A percentile compares a stretch with the other conserved stretches of the same genome.
Evolutionary conservation across 2,113 vertebrate genomes (phyloP).

Genomic region (Esox niger): DNA sequence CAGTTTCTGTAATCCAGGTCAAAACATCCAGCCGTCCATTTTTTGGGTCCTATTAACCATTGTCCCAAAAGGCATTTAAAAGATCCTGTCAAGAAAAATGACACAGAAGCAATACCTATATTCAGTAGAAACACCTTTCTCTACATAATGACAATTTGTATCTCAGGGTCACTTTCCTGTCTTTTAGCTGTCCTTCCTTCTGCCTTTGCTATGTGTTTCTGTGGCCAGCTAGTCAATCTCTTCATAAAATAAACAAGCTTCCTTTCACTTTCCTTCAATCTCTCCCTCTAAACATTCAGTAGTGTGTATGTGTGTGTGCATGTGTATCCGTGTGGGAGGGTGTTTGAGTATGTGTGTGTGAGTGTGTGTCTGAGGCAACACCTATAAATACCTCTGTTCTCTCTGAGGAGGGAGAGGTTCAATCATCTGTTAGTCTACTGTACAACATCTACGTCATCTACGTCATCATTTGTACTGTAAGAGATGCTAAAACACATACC

Average conservation of each 20-base stretch:
- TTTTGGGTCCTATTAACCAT: no score
- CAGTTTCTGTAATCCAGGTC: no score
- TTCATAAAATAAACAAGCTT: constrained; percentile 8
- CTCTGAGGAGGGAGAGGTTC: constrained; percentile 41
- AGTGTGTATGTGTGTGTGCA: constrained; percentile 41
- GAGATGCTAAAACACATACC: constrained; percentile 6
- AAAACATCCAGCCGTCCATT: no score
- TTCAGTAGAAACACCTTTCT: no score
- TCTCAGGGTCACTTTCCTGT: no score
- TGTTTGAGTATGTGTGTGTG: constrained; percentile 35
- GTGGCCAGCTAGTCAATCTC: neutral
- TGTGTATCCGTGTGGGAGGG: constrained; percentile 11
- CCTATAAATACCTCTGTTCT: constrained; percentile 63
- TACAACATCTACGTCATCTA: constrained; percentile 6
- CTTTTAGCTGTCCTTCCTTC: constrained; percentile 6
- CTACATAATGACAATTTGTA: no score
- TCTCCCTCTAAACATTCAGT: constrained; percentile 38
- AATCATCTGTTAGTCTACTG: constrained; percentile 46
- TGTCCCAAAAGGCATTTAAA: no score
- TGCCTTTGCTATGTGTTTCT: neutral
- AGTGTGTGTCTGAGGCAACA: constrained; percentile 32
- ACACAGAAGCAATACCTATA: no score
- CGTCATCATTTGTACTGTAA: neutral
- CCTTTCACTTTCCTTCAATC: constrained; percentile 20
- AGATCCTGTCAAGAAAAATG: no score